phyloP scores from a whole-genome alignment of 2,797 vertebrate species.

The Chaetophractus vellerosus region DNA sequence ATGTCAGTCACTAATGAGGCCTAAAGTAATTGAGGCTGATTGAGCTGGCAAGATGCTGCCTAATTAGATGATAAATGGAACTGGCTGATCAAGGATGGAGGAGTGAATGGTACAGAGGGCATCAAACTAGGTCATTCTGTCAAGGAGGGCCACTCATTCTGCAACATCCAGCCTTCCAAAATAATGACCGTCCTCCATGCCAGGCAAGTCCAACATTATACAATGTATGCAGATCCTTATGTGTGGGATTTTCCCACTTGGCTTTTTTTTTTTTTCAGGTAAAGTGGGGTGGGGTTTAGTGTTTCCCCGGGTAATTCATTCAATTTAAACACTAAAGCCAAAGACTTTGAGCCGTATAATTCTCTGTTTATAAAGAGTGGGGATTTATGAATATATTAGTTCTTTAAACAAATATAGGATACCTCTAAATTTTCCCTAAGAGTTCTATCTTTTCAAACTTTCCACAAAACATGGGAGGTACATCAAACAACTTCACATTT shows the following conservation, averaged over 20 bases:
- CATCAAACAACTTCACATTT: not conserved
- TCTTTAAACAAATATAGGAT: slow-evolving; percentile 22
- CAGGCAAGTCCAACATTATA: not conserved
- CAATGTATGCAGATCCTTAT: not conserved
- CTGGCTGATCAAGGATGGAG: slow-evolving; percentile 92
- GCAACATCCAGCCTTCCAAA: slow-evolving; percentile 8
- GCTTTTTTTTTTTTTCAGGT: not conserved
- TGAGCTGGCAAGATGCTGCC: slow-evolving; percentile 93
- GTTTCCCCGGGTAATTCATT: slow-evolving; percentile 38
- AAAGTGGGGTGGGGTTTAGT: not conserved
- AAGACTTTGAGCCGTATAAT: slow-evolving; percentile 19
- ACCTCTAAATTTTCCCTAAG: not conserved
- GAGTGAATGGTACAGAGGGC: slow-evolving; percentile 91
- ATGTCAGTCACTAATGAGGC: slow-evolving; percentile 94
- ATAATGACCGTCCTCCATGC: slow-evolving; percentile 63
- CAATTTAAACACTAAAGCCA: slow-evolving; percentile 34
- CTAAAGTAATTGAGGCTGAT: slow-evolving; percentile 94
- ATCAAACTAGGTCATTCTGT: slow-evolving; percentile 89
- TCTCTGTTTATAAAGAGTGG: slow-evolving; percentile 26
- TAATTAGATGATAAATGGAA: slow-evolving; percentile 96
- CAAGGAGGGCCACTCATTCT: slow-evolving; percentile 81
- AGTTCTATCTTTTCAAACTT: not conserved
- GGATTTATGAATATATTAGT: not conserved
- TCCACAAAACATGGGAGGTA: not conserved
- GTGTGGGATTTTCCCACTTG: slow-evolving; percentile 7